Evolutionary conservation across 2,113 vertebrate species (phyloP), one percentile per base, ranked within the genome.

Genomic region (Ciconia maguari): DNA sequence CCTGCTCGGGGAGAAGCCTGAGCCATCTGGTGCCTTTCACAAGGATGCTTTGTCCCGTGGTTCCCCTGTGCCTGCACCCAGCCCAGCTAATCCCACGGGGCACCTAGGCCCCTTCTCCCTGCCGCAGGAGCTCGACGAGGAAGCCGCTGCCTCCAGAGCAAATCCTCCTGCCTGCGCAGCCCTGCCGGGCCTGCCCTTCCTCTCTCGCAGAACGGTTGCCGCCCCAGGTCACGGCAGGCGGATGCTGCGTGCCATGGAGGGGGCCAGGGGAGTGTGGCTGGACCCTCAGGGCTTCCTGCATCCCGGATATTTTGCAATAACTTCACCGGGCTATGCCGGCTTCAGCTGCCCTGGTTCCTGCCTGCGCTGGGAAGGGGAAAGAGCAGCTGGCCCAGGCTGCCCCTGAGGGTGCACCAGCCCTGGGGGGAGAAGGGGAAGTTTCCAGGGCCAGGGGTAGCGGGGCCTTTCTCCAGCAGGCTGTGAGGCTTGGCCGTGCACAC

Each of bases 221-320:
- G 1, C 64, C 87, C 44, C 20, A 7, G 24, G 76, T 52, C 46
- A 49, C 0, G 9, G 72, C 76, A 62, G 41, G 24, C 2, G 1
- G 61, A 41, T 44, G 44, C 36, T 83, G 6, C 2, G 0, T 55
- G 44, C 36, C 21, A 6, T 5, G 46, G 32, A 52, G 0, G 0
- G 19, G 34, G 10, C 10, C 34, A 21, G 8, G 41, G 34, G 2
- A 30, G 6, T 6, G 16, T 58, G 27, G 9, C 54, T 2, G 7
- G 38, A 81, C 55, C 72, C 36, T 6, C 7, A 36, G 58, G 79
- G 78, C 74, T 87, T 93, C 65, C 74, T 71, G 22, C 22, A 75
- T 38, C 29, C 18, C 44, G 25, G 32, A 26, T 49, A 81, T 38
- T 89, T 81, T 92, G 55, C 74, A 60, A 6, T 68, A 78, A 58